Base-by-base conservation (phyloP, 2,888 invertebrate species). In the Spisula subtruncata region DNA sequence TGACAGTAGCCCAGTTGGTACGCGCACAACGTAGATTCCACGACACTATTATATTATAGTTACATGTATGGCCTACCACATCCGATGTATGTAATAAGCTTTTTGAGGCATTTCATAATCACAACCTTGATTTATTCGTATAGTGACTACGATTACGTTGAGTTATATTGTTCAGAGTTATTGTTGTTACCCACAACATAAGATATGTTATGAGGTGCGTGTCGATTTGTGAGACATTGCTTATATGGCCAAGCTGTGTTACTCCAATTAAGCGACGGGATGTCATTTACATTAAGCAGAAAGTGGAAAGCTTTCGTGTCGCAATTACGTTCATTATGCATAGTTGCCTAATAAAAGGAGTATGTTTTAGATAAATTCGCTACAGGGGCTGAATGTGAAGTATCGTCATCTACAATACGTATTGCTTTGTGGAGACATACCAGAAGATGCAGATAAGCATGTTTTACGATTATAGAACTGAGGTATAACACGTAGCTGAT, bases 181-280 rank as follows among this genome's bases (percentile, higher is more conserved):
- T 35, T 75, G 75, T 4, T 75, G 75, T 25, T 25, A 32, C 35
- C 32, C 0, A 14, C 1, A 75, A 75, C 4, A 8, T 18, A 8
- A 4, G 25, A 16, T 14, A 18, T 6, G 75, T 75, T 35, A 32
- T 14, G 35, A 32, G 32, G 35, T 18, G 35, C 16, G 75, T 75
- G 75, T 5, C 75, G 14, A 75, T 75, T 75, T 75, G 16, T 18
- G 32, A 35, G 75, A 75, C n/a, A 8, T 16, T 32, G 14, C 35
- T 35, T 1, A 32, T 75, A 35, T 4, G 75, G 75, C 35, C 75
- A 75, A 35, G 35, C 75, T 75, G 75, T 32, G 32, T 32, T 8
- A 16, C 75, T 75, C 25, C 32, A 75, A 75, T 75, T 32, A 35
- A 75, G 35, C 75, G 16, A 32, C 75, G 75, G 75, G 75, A 75